These are phyloP conservation scores for Poeciliopsis turrubarensis DNA, from an alignment of 2,113 vertebrate genomes.

Conservation along the genomic window DNA sequence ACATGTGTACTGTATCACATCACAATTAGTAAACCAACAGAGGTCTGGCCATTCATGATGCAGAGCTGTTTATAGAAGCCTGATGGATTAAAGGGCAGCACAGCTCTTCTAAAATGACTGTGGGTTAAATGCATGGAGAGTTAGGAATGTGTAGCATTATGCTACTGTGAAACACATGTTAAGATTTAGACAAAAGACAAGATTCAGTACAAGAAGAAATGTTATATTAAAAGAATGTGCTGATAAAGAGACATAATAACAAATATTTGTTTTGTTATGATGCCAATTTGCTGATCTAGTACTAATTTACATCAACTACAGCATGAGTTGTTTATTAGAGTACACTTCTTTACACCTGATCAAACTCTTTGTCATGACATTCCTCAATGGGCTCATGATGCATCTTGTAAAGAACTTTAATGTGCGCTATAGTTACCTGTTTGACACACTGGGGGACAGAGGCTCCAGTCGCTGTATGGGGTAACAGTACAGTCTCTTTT, in stretches of 20 bases:
- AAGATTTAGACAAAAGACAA: not conserved
- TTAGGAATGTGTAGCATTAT: not conserved
- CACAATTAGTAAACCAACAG: not conserved
- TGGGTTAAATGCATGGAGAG: not conserved
- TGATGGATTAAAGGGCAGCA: not conserved
- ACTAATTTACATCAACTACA: too few relatives aligned
- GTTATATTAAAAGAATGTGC: not conserved
- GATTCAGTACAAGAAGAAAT: not conserved
- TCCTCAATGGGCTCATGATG: not conserved
- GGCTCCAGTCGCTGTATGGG: slow-evolving; percentile 93
- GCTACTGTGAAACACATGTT: not conserved
- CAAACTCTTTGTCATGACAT: not conserved
- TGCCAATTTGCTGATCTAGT: not conserved
- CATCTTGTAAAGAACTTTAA: not conserved
- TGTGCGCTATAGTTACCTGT: slow-evolving; percentile 80
- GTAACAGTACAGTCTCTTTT: slow-evolving; percentile 92
- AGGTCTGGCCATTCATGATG: not conserved
- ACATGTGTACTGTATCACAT: not conserved
- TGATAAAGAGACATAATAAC: not conserved
- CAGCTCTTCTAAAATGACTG: not conserved
- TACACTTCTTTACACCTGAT: too few relatives aligned
- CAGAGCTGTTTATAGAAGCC: not conserved
- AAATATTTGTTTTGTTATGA: not conserved
- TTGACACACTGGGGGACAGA: slow-evolving; percentile 86
- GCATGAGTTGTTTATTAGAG: too few relatives aligned